Evolutionary conservation across 2,113 vertebrate genomes (phyloP), one percentile per base, ranked within the genome.

Genomic region (Halichoerus grypus): DNA sequence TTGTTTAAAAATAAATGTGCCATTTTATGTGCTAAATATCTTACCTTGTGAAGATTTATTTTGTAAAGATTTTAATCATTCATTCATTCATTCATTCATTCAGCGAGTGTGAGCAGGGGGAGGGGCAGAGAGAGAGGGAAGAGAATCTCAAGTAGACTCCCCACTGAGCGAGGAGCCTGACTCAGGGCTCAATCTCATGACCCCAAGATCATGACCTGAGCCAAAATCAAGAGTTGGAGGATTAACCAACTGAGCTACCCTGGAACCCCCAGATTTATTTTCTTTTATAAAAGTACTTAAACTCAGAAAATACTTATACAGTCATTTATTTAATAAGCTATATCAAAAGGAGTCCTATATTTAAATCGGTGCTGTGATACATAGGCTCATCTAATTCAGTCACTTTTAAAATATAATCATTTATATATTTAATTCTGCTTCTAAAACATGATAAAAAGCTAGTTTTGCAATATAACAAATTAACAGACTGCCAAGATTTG

Each of bases 11-110:
- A 88, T 0, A 87, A 77, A 95, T 53, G 10, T 74, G 24, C 33
- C 42, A 49, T 74, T 74, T 49, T 61, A 87, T 33, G 26, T 12
- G 42, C 36, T 79, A 63, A 80, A 51, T 39, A 67, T 33, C 22
- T 84, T 71, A 91, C 80, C 53, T 77, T 80, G 51, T 80, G 31
- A 93, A 93, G 12, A 77, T 95, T 84, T 65, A 36, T 65, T 89
- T 46, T 53, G 59, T 71, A 80, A 71, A 88, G 16, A 82, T 91
- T 65, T 69, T 36, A 69, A 21, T 67, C 7, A 67, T 2, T 16
- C 5, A 18, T 18, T 55, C 15, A 55, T 18, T 55, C 8, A 33
- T 10, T 67, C 5, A 65, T 14, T 65, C 36, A 69, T 21, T 69
- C 12, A 69, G 67, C 19, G 16, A 36, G 67, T n/a, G 33, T 19